Evolutionary conservation across 1,140 invertebrate species (phyloP), one percentile per base, ranked within the genome.

Genomic region (Vollenhovia emeryi): DNA sequence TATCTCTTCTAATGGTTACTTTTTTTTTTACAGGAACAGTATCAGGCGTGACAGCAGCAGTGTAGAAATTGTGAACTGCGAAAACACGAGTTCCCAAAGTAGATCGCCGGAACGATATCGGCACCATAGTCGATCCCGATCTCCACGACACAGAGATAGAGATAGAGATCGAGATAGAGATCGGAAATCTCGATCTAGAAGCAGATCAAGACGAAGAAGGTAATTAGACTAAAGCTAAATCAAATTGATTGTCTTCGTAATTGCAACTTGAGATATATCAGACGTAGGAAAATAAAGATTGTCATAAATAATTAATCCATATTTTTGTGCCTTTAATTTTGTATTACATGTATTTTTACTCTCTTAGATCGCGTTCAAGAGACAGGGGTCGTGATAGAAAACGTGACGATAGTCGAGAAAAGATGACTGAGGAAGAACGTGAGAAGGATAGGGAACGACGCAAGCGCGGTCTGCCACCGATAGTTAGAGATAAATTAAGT

Each of bases 391-490:
- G 94, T 30, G 94, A 95, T 13, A 93, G 95, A 80, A 96, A 96
- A 90, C 93, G 94, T 27, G 96, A 97, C 9, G 93, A 96, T 52
- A 96, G 96, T 69, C 93, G 94, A 74, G 95, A 96, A 75, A 94
- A 94, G 84, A 92, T 95, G 60, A 96, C 96, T 48, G 97, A 98
- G 88, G 96, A 97, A 66, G 98, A 98, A 89, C 96, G 96, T 5
- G 97, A 98, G 91, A 97, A 97, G 88, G 96, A 97, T 91, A 96
- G 96, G 90, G 97, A 98, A 92, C 95, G 98, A 60, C 96, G 97
- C 88, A 98, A 98, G 94, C 97, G 98, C 92, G 98, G 98, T 27
- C 94, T 99, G 59, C 98, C 98, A 11, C 96, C 97, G 0, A 96
- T 99, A 57, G 97, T 98, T 91, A 97, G 97, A 91, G 98, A 99